Percentiles rank a stretch among this genome's conserved stretches.
Evolutionary conservation across 2,888 invertebrate genomes (phyloP).

Genomic region (Buathra laborator): DNA sequence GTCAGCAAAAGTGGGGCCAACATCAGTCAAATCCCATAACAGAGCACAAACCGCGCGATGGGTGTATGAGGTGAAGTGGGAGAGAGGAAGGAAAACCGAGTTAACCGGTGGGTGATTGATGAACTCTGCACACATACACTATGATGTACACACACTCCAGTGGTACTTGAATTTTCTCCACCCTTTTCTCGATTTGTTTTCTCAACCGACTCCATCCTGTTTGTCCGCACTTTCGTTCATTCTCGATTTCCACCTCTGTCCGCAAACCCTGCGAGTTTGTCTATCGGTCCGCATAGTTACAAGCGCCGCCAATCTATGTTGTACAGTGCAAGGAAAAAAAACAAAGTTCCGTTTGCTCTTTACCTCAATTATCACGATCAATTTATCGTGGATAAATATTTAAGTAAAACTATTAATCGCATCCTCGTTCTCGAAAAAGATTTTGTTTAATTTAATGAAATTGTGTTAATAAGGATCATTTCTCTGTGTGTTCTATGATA

Average conservation of each 20-base stretch:
- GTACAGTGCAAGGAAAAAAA: neutral
- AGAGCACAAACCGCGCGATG: neutral
- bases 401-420: neutral
- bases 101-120: conserved; percentile 58
- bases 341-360: neutral
- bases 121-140: conserved; percentile 36
- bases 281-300: neutral
- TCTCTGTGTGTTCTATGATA: neutral
- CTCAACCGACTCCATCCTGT: conserved; percentile 31
- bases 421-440: neutral
- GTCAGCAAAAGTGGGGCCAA: conserved; percentile 19
- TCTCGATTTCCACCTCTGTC: conserved; percentile 20
- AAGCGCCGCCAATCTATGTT: neutral
- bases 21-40: conserved; percentile 47
- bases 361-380: neutral
- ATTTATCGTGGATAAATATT: neutral
- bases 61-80: neutral
- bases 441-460: neutral
- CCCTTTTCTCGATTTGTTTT: conserved; percentile 52
- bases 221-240: conserved; percentile 34
- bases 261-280: neutral
- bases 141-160: conserved; percentile 13
- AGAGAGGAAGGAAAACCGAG: conserved; percentile 33
- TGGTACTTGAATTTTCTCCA: conserved; percentile 52
- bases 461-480: neutral